These are phyloP conservation scores for Aradophagus sp. DNA, from an alignment of 1,140 invertebrate genomes.

Conservation along the genomic window DNA sequence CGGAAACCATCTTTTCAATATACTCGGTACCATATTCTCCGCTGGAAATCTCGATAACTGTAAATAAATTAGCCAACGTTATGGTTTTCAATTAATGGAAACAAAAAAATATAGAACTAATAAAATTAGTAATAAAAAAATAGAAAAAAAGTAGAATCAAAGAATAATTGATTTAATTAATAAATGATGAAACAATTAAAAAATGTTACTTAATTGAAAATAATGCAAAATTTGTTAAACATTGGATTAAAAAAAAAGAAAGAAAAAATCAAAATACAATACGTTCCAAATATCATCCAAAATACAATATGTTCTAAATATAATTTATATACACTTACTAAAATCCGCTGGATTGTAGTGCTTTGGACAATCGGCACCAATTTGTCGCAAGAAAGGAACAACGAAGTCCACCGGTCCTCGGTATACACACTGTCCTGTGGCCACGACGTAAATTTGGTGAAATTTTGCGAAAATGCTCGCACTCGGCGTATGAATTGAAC, in stretches of 20 bases:
- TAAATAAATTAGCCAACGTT: slow-evolving; percentile 54
- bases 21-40: slow-evolving; percentile 80
- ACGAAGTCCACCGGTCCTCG: slow-evolving; percentile 80
- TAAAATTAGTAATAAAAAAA: neutral
- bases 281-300: too few relatives aligned
- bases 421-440: slow-evolving; percentile 84
- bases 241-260: too few relatives aligned
- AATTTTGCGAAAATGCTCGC: slow-evolving; percentile 85
- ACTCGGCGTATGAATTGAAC: slow-evolving; percentile 94
- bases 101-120: slow-evolving; percentile 11
- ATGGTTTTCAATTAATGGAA: slow-evolving; percentile 28
- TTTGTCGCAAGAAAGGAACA: slow-evolving; percentile 80
- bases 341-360: slow-evolving; percentile 90
- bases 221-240: too few relatives aligned
- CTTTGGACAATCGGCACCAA: slow-evolving; percentile 82
- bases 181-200: too few relatives aligned
- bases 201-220: too few relatives aligned
- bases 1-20: slow-evolving; percentile 78
- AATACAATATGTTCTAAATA: too few relatives aligned
- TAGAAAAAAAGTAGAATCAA: too few relatives aligned
- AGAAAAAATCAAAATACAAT: too few relatives aligned
- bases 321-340: slow-evolving; percentile 73
- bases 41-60: slow-evolving; percentile 85
- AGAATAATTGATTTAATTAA: too few relatives aligned
- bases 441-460: slow-evolving; percentile 85